Conservation (phyloP, 2,797 vertebrate genomes). For the Esox lucius region DNA sequence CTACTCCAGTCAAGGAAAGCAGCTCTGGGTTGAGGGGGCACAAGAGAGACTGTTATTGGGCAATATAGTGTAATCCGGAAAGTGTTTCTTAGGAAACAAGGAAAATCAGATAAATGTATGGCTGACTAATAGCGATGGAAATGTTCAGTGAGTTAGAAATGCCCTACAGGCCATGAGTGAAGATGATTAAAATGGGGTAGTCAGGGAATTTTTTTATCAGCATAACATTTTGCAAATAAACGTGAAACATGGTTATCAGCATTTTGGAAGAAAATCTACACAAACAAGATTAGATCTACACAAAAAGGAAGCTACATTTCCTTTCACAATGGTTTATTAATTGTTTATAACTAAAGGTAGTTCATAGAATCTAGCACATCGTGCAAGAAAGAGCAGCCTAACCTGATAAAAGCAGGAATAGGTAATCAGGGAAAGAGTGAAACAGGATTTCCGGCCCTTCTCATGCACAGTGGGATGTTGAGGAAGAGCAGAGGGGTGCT, state of each 20-base stretch:
- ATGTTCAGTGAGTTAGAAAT: slow-evolving; percentile 55
- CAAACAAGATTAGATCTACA: slow-evolving; percentile 40
- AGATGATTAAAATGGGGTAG: slow-evolving; percentile 36
- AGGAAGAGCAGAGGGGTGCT: slow-evolving; percentile 37
- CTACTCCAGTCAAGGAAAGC: not conserved
- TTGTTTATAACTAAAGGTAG: not conserved
- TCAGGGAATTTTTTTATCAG: too few relatives aligned
- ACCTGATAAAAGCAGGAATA: slow-evolving; percentile 19
- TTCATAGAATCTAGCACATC: not conserved
- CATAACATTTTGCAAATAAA: too few relatives aligned
- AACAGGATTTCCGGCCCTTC: slow-evolving; percentile 35
- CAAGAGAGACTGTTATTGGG: too few relatives aligned
- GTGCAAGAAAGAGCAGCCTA: slow-evolving; percentile 16
- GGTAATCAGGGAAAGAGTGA: slow-evolving; percentile 19
- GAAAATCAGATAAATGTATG: slow-evolving; percentile 13
- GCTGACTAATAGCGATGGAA: slow-evolving; percentile 33
- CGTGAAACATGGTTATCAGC: too few relatives aligned
- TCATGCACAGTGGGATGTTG: slow-evolving; percentile 39
- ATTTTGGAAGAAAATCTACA: not conserved
- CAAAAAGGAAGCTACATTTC: not conserved
- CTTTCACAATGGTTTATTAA: not conserved
- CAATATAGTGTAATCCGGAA: too few relatives aligned
- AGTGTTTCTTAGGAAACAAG: slow-evolving; percentile 1
- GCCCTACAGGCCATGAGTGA: slow-evolving; percentile 44
- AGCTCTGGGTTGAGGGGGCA: too few relatives aligned